Evolutionary conservation across 64 coral and sea anemone species (phyloP), one percentile per base, ranked within the genome.

Genomic region (Pocillopora verrucosa): DNA sequence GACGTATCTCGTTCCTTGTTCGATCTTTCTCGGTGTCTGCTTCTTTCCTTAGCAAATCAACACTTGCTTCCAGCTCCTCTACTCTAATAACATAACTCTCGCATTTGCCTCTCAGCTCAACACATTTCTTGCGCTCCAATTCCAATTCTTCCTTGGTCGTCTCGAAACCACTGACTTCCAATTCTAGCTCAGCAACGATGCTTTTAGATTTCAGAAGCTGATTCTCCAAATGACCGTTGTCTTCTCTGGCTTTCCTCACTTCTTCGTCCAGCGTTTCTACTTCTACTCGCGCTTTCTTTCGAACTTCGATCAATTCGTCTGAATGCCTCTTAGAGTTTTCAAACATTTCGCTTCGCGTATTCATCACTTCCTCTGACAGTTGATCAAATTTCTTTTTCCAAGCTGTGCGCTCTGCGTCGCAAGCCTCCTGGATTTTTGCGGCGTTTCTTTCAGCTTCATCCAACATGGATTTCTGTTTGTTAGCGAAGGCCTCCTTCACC

Each of bases 351-450:
- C 74, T 87, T 78, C 90, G 78, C 14, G 86, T 72, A 11, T 72
- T 75, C 73, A 80, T 79, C 10, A 65, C 45, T 59, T 92, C 83
- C 35, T 92, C 90, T 12, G 82, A 79, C 4, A 86, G 82, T 37
- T 84, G 62, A 11, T 87, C 83, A 15, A 92, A 86, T 80, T 92
- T 92, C 60, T 87, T 92, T 56, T 92, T 92, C 90, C 90, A 92
- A 10, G 58, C 74, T 3, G 10, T 17, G 26, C 90, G 74, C 2
- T 92, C 90, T 5, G 30, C 86, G 13, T 78, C 83, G 30, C 56
- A 92, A 36, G 82, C 83, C 38, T 92, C 75, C 61, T 80, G 78
- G 17, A 92, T 17, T 72, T 78, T 67, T 0, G 65, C 65, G 15
- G 64, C 63, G 37, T 86, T 92, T 60, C 16, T 87, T 13, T 76